These are phyloP conservation scores for Labeo calbasu DNA, from an alignment of 2,797 vertebrate species.

Conservation along the genomic window DNA sequence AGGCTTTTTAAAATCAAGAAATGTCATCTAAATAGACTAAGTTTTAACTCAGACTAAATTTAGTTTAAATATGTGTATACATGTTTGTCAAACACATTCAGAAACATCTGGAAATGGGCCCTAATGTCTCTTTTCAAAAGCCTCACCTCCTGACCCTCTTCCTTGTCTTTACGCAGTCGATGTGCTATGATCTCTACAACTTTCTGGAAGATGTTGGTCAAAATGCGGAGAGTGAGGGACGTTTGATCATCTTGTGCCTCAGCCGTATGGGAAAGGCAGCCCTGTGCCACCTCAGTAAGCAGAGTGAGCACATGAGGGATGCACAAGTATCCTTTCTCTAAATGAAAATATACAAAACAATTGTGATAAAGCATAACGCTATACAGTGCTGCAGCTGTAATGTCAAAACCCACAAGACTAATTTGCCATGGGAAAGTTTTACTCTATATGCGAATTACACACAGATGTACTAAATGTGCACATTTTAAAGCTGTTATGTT, in stretches of 20 bases:
- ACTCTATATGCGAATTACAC: too few relatives aligned
- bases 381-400: not conserved
- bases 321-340: constrained; percentile 83
- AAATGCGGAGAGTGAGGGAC: constrained; percentile 70
- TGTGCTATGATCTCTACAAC: constrained; percentile 83
- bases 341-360: constrained; percentile 5
- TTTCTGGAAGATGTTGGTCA: constrained; percentile 90
- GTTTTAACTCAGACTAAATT: not conserved
- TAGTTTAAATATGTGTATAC: not conserved
- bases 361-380: not conserved
- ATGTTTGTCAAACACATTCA: not conserved
- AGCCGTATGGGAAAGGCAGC: constrained; percentile 66
- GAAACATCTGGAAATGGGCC: not conserved
- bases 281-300: constrained; percentile 84
- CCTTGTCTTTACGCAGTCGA: constrained; percentile 78
- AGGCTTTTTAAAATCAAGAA: not conserved
- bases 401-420: not conserved
- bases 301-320: constrained; percentile 79
- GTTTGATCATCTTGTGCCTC: constrained; percentile 62
- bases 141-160: constrained; percentile 84
- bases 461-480: not conserved
- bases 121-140: not conserved
- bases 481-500: not conserved
- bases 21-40: not conserved
- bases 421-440: not conserved